Evolutionary conservation across 2,797 vertebrate genomes (phyloP).

Genomic region (Pantherophis vulpinus): DNA sequence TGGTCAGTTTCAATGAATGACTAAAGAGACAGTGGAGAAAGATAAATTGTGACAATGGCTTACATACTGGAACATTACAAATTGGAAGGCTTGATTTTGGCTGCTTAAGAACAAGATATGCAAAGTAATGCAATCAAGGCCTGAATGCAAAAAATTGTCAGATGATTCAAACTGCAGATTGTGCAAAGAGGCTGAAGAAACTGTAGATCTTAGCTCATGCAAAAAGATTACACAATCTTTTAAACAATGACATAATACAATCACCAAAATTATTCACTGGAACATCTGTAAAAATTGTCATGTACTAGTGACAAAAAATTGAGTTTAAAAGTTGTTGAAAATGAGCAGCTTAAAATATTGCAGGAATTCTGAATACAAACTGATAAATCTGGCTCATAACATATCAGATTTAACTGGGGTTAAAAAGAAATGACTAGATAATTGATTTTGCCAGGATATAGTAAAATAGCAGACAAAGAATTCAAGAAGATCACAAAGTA

Average conservation of each 20-base stretch:
- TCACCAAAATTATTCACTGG: not conserved
- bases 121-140: not conserved
- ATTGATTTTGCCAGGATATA: not conserved
- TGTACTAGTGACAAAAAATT: not conserved
- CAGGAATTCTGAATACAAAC: not conserved
- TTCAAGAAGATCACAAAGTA: not conserved
- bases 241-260: not conserved
- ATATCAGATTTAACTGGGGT: not conserved
- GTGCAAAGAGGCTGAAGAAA: not conserved
- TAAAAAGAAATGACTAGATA: not conserved
- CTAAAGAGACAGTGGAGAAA: not conserved
- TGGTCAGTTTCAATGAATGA: not conserved
- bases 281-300: not conserved
- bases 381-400: not conserved
- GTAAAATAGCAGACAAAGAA: not conserved
- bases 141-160: not conserved
- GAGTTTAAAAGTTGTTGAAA: not conserved
- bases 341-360: not conserved
- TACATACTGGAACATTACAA: not conserved
- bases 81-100: not conserved
- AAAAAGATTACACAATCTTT: not conserved
- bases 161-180: not conserved
- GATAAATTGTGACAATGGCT: not conserved
- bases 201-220: not conserved
- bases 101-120: not conserved